Evolutionary conservation across 1,140 invertebrate species (phyloP), one percentile per base, ranked within the genome.

Genomic region (Phocides pigmalion): DNA sequence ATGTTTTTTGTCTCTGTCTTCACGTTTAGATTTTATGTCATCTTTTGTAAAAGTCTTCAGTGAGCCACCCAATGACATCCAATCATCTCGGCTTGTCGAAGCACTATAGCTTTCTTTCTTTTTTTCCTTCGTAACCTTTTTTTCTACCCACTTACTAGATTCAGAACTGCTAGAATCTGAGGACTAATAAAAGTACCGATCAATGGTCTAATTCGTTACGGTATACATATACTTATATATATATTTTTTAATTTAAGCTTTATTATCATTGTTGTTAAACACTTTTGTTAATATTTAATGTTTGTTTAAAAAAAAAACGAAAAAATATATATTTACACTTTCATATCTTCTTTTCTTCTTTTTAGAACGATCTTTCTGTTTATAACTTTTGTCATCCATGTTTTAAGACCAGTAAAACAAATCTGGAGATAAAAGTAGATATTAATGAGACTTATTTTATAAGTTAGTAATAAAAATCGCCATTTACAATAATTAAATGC

Each of bases 91-190:
- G 42, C 79, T 68, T 66, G 61, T 70, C 37, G 14, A 25, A 47
- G 56, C 15, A 62, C 37, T 50, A 70, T 62, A 58, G 59, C 35
- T 19, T 59, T 64, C 56, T 79, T 61, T 77, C 92, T n/a, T n/a
- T n/a, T n/a, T n/a, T n/a, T n/a, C n/a, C n/a, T n/a, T n/a, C n/a
- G n/a, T n/a, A n/a, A 49, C 32, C 9, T 49, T 61, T 39, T 16
- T 93, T 79, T 94, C 93, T 14, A 94, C 89, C 93, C 94, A 94
- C 81, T 93, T 89, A 61, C 92, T 90, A 22, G 77, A 78, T 50
- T 77, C 65, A 44, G 86, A 74, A 44, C 59, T 68, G 14, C 56
- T 79, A 39, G 81, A 81, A 47, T 74, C 81, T 51, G 86, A 84
- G 62, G 78, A 74, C 84, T 89, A 66, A 72, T 70, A 75, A 11